A percentile compares a stretch with the other conserved stretches of the same genome.
These are phyloP conservation scores for Donacobius atricapilla DNA, from an alignment of 2,113 vertebrate species.

Conservation along the genomic window DNA sequence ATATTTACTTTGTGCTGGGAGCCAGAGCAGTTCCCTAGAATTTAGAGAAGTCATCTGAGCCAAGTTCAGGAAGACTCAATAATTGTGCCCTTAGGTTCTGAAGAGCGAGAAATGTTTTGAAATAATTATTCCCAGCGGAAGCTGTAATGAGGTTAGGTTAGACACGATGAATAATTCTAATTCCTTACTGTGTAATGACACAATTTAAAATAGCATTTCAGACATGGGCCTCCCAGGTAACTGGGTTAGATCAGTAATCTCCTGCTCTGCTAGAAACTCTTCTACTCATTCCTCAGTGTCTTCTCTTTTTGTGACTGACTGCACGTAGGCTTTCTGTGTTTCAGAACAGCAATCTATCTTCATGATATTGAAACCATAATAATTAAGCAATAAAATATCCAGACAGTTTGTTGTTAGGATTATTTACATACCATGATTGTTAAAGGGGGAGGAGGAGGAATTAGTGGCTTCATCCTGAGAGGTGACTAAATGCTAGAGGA, in stretches of 20 bases:
- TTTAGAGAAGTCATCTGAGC: not conserved
- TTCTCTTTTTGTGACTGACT: not conserved
- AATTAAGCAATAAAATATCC: constrained; percentile 66
- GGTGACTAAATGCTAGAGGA: not conserved
- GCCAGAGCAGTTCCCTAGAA: not conserved
- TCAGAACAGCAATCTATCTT: not conserved
- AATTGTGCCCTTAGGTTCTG: constrained; percentile 13
- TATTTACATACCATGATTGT: constrained; percentile 19
- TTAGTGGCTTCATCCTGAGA: not conserved
- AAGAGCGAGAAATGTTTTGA: not conserved
- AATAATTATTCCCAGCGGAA: constrained; percentile 2
- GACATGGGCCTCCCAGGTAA: not conserved
- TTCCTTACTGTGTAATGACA: constrained; percentile 45
- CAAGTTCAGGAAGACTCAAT: not conserved
- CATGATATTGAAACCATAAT: constrained; percentile 54
- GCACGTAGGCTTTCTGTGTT: not conserved
- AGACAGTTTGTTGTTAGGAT: constrained; percentile 53
- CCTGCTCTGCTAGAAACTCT: not conserved
- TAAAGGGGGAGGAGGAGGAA: not conserved
- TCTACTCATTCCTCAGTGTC: not conserved
- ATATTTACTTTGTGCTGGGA: not conserved
- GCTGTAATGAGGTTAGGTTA: constrained; percentile 46
- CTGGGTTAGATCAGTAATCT: not conserved
- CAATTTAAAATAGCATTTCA: constrained; percentile 39
- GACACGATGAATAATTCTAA: constrained; percentile 29